Evolutionary conservation across 2,797 vertebrate genomes (phyloP).

Genomic region (Sebastes cheni): DNA sequence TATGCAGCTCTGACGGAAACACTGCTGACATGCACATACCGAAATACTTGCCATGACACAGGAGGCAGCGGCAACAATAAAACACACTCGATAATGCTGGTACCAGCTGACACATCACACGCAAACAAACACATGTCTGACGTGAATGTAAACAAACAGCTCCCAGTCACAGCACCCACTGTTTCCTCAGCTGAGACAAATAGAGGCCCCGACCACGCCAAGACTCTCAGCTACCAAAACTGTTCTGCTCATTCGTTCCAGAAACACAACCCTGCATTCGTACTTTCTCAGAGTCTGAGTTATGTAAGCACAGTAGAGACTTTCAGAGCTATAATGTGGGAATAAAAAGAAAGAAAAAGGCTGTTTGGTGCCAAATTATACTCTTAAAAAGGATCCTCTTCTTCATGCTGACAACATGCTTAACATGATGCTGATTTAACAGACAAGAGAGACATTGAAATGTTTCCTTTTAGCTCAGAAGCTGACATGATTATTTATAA

Average conservation of each 20-base stretch:
- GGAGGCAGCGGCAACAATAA: constrained; percentile 34
- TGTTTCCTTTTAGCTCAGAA: neutral
- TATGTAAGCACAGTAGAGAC: neutral
- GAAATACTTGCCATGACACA: constrained; percentile 54
- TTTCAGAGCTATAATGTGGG: neutral
- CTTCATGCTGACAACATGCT: neutral
- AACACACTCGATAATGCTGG: constrained; percentile 32
- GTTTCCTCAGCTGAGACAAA: constrained; percentile 63
- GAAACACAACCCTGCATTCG: neutral
- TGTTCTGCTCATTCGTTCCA: constrained; percentile 24
- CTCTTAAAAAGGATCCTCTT: neutral
- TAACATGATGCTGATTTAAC: neutral
- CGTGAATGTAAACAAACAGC: constrained; percentile 53
- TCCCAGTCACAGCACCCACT: constrained; percentile 42
- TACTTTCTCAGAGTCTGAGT: constrained; percentile 16
- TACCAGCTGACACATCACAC: constrained; percentile 61
- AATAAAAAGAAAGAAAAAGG: neutral
- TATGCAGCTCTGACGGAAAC: constrained; percentile 33
- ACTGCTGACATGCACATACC: neutral
- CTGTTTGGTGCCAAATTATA: neutral
- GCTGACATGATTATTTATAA: neutral
- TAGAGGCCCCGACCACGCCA: constrained; percentile 10
- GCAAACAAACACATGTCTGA: constrained; percentile 53
- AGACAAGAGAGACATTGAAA: neutral
- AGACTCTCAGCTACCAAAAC: constrained; percentile 44